Evolutionary conservation across 2,888 invertebrate species (phyloP), one percentile per base, ranked within the genome.

Genomic region (Dromius quadrimaculatus): DNA sequence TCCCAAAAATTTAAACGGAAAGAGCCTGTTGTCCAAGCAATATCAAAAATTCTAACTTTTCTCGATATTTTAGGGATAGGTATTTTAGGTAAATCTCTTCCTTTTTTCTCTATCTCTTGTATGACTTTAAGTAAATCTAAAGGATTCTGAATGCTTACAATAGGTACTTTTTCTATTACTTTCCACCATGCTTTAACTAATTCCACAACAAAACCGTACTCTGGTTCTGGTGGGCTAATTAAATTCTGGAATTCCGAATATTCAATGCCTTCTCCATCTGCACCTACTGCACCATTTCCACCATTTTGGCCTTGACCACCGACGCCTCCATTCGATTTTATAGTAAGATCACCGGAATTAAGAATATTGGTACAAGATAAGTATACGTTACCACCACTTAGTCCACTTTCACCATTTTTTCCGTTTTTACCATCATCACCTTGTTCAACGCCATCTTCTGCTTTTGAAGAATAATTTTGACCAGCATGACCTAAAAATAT

Each of bases 221-320:
- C 45, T 5, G 63, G 63, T 13, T 63, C 43, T 2, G 28, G 17
- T 28, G 64, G 64, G 4, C 3, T 19, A 17, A 64, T 20, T 17
- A 47, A 17, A n/a, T 11, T 34, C 47, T 32, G 5, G 22, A 62
- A 73, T 34, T 59, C 45, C n/a, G 28, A 17, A 23, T 11, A 15
- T 57, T 22, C 43, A 11, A 75, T 65, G 36, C 69, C 38, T 9
- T 15, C 3, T 4, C 76, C 76, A 71, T 74, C 54, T 11, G 62
- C 20, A 6, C 78, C 78, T 68, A 75, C 66, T 4, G 11, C 61
- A 15, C 78, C 78, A 41, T 75, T 45, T 5, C 78, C 77, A 20
- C 78, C 78, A 62, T 75, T 72, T 74, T 78, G 77, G 8, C 78
- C 78, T 6, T 70, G 59, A 38, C 76, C 73, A 20, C 78, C 78